phyloP scores from a whole-genome alignment of 2,888 invertebrate species.

The Lycia hirtaria region DNA sequence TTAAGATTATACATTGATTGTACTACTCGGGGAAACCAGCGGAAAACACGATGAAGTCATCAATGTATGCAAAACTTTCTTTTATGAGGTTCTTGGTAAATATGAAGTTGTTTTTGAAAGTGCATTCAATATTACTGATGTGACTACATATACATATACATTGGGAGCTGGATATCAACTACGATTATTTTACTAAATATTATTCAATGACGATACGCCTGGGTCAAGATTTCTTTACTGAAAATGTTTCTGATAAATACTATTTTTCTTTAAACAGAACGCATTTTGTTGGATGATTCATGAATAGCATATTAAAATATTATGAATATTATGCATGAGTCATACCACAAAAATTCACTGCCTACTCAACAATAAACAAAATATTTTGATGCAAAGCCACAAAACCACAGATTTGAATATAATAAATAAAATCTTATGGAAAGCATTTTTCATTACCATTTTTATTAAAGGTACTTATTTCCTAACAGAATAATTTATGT shows the following conservation, averaged over 20 bases:
- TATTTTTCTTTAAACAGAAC: background rate
- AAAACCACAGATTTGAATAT: background rate
- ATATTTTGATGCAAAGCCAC: background rate
- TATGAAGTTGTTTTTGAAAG: conserved; percentile 6
- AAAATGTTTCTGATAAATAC: background rate
- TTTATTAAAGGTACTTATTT: too few species aligned
- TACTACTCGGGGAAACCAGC: conserved; percentile 6
- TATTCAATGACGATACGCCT: too few species aligned
- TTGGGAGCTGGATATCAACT: too few species aligned
- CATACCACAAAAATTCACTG: too few species aligned
- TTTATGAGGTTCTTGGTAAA: background rate
- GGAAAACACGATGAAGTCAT: conserved; percentile 7
- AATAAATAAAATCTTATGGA: background rate
- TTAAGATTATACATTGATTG: conserved; percentile 21
- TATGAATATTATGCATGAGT: too few species aligned
- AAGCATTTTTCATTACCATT: background rate
- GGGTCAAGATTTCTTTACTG: too few species aligned
- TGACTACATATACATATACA: background rate
- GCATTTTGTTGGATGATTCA: too few species aligned
- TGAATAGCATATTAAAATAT: too few species aligned
- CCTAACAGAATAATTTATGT: too few species aligned
- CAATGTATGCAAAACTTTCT: conserved; percentile 20
- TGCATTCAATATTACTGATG: background rate
- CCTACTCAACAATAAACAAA: background rate
- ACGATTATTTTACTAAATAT: too few species aligned